A percentile compares a stretch with the other conserved stretches of the same genome.
phyloP scores from a whole-genome alignment of 2,113 vertebrate genomes.

The Cyphomyrus plagiostoma region DNA sequence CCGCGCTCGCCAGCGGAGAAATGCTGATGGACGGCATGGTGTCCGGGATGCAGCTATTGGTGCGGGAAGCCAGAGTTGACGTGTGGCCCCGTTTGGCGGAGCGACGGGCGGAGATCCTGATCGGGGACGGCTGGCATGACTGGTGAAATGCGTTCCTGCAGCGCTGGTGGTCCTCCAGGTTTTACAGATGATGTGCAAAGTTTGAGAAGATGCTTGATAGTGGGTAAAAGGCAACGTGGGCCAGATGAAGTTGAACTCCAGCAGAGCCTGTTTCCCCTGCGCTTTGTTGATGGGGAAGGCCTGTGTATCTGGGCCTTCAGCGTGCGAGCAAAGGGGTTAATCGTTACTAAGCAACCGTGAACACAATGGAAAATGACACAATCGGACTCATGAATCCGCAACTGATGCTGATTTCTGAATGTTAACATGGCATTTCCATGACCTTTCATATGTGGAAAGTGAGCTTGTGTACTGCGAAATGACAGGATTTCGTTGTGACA shows the following conservation, averaged over 20 bases:
- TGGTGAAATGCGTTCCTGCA: not conserved
- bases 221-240: not conserved
- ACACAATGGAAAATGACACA: not conserved
- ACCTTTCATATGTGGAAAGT: not conserved
- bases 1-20: not conserved
- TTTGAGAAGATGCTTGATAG: not conserved
- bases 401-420: not conserved
- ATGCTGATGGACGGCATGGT: not conserved
- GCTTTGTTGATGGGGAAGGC: not conserved
- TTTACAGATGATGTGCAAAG: not conserved
- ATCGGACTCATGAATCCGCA: not conserved
- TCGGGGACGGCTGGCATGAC: not conserved
- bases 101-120: not conserved
- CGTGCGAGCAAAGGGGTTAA: not conserved
- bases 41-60: not conserved
- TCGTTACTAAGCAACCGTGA: not conserved
- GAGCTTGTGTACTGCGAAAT: not conserved
- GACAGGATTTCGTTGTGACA: not conserved
- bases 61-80: not conserved
- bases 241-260: not conserved
- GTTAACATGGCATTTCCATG: constrained; percentile 6
- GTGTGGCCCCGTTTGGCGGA: not conserved
- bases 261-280: not conserved
- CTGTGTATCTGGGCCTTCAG: not conserved
- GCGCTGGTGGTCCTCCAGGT: not conserved